Evolutionary conservation across 2,113 vertebrate genomes (phyloP), one percentile per base, ranked within the genome.

Genomic region (Apodemus speciosus): DNA sequence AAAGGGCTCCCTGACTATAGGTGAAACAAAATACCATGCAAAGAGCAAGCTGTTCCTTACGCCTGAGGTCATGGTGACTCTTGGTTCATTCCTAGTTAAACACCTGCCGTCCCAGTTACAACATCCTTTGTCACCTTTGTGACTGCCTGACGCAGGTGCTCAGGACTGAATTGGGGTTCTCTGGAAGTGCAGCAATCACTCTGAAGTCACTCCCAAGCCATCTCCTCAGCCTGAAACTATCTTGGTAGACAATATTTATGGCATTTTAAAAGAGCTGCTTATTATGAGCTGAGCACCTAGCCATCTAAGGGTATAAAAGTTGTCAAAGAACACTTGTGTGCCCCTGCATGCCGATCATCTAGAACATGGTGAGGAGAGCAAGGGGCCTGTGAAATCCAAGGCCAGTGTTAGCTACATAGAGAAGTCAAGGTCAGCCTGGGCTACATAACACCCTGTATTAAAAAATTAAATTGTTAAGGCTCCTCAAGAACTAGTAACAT

Each of bases 231-330:
- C 30, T 32, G 9, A 6, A 18, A 49, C 85, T 68, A 92, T 62
- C 56, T 27, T 1, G 9, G 64, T 2, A 81, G 43, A 15, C 66
- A 93, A 76, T n/a, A 88, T 43, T 85, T 51, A 81, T 64, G 40
- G 56, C 58, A 76, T 69, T 73, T 79, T 76, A 38, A 91, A 62
- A 58, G 69, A 89, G 46, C 20, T 77, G 14, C 9, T n/a, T 96
- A 25, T 51, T 89, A 14, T 25, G 38, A 86, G 21, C 38, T 87
- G 62, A 95, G 72, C 93, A 71, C 20, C 27, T 49, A 79, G 43
- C 90, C 11, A 85, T 32, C 43, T 23, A 62, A 79, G 71, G 13
- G 4, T 58, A 6, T 92, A 80, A 85, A 83, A 56, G 49, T 23
- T 79, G 38, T 69, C 80, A 77, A 46, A 32, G 58, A 38, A 84